Evolutionary conservation across 2,113 vertebrate species (phyloP), one percentile per base, ranked within the genome.

Genomic region (Xyrauchen texanus): DNA sequence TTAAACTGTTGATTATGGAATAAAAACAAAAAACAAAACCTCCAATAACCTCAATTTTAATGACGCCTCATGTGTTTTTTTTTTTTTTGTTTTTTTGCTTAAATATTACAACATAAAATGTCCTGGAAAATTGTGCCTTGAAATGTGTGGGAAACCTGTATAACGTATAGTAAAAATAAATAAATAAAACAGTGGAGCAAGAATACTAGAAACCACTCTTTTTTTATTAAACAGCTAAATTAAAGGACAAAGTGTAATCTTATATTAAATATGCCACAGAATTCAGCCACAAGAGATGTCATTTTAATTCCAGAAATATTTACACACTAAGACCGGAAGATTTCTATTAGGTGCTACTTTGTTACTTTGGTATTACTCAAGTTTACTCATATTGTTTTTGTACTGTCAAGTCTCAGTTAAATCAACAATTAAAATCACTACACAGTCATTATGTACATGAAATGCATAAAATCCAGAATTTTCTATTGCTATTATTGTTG

Each of bases 241-340:
- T 1, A 34, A 34, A 34, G 21, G 21, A 34, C 13, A 12, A 42
- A 53, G 12, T 45, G 2, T 47, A 7, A n/a, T 13, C 34, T 42
- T 72, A 60, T 60, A 34, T 60, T 73, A 73, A 6, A 4, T 45
- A 47, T 73, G 21, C 21, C 1, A 34, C 55, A 61, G n/a, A 73
- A 60, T 47, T 60, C n/a, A 73, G 47, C 44, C 55, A 73, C 55
- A 12, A n/a, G 7, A 61, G n/a, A 61, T 4, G 53, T 46, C 12
- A 45, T 46, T 16, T 7, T 15, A 15, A 46, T 65, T 13, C 9
- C 42, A 53, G 13, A 13, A 13, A 46, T 60, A 73, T 73, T 61
- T 73, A 73, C 70, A 73, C 55, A 47, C 44, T 12, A 55, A 70
- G 8, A 44, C 34, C 15, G 21, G 21, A 13, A 44, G 45, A 72